Evolutionary conservation across 2,888 invertebrate genomes (phyloP), one percentile per base, ranked within the genome.

Genomic region (Zootermopsis nevadensis): DNA sequence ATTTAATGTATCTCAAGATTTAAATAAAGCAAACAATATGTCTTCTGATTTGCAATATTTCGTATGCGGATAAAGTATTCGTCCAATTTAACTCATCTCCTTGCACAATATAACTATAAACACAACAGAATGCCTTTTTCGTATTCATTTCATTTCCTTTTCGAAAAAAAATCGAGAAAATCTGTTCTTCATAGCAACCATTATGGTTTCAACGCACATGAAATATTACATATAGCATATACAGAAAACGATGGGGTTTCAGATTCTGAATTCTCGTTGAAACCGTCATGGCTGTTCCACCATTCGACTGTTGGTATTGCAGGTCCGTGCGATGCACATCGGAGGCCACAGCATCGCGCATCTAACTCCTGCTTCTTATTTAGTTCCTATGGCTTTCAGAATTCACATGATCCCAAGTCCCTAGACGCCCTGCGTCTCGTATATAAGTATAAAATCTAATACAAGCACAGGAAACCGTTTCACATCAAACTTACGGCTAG

Each of bases 361-460:
- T 31, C 1, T 33, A 69, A 30, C 69, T 69, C 15, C 6, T 69
- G 4, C 33, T n/a, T 69, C 33, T 69, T 69, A 30, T 69, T 69
- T 69, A 69, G 69, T 69, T 69, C 33, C 33, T 3, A 69, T 19
- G 69, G 27, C 8, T 74, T 74, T 74, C 10, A 33, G 35, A 74
- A 74, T 35, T 38, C 35, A 38, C 74, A 38, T 74, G 74, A 74
- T 38, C 33, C n/a, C 38, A 24, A 6, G 12, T 24, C 74, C 38
- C n/a, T 2, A n/a, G 74, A n/a, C 38, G 24, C 10, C 8, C n/a
- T 38, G 2, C 74, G 33, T 38, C 74, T 38, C 19, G 2, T n/a
- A 38, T 33, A 24, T 38, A 74, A 74, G 74, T 38, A 74, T 33
- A 74, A 38, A 74, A 74, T 74, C 74, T 38, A 74, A 33, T 6